Evolutionary conservation across 1,140 invertebrate genomes (phyloP).

Genomic region (Maconellicoccus hirsutus): DNA sequence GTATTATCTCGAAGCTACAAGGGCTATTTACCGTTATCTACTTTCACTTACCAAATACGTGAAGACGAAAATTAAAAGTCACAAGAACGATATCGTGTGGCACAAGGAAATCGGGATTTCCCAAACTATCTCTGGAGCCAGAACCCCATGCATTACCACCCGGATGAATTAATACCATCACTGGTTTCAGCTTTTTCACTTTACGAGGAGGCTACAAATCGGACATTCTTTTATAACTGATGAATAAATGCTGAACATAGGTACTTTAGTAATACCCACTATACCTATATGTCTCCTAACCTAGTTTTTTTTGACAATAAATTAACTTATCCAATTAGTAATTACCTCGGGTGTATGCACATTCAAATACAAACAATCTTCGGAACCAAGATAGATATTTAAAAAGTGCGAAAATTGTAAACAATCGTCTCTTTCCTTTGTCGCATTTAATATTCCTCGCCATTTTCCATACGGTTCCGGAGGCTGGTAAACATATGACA

Average conservation of each 20-base stretch:
- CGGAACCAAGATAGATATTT: conserved; percentile 16
- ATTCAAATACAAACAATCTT: conserved; percentile 29
- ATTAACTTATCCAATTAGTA: background rate
- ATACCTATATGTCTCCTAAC: too few species aligned
- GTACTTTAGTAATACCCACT: too few species aligned
- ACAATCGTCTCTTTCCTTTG: background rate
- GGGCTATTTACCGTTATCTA: background rate
- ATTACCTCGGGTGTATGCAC: conserved; percentile 26
- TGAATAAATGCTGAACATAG: too few species aligned
- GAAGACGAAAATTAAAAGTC: conserved; percentile 13
- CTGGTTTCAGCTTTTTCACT: background rate
- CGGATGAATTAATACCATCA: conserved; percentile 16
- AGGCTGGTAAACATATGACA: background rate
- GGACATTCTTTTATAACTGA: too few species aligned
- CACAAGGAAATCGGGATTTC: conserved; percentile 19
- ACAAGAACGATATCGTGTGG: conserved; percentile 21
- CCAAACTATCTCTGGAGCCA: background rate
- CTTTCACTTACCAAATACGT: conserved; percentile 14
- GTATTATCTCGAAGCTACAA: too few species aligned
- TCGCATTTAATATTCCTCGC: background rate
- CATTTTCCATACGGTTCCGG: background rate
- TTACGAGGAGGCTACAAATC: background rate
- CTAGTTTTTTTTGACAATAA: background rate
- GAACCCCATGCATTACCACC: conserved; percentile 12
- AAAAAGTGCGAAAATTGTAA: background rate